Evolutionary conservation across 2,888 invertebrate genomes (phyloP).

Genomic region (Heterodera filipjevi): DNA sequence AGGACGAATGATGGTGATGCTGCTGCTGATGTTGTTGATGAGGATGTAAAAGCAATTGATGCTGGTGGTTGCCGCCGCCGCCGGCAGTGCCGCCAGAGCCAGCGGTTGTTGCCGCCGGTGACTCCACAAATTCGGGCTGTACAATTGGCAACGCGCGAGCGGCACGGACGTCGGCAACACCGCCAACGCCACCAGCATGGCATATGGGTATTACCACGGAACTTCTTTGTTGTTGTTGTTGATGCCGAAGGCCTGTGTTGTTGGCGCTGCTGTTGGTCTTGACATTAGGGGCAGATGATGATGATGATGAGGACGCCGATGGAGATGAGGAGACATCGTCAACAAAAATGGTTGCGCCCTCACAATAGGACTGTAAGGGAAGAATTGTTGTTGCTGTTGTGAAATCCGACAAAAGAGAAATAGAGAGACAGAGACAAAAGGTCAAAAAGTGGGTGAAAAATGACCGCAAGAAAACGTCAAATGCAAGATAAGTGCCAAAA

Average conservation of each 20-base stretch:
- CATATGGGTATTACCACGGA: background rate
- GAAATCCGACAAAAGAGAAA: background rate
- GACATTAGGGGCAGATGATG: too few relatives aligned
- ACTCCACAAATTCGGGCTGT: background rate
- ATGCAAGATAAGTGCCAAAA: too few relatives aligned
- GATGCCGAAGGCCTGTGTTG: too few relatives aligned
- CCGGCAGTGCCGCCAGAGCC: background rate
- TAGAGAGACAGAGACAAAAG: background rate
- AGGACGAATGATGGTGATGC: background rate
- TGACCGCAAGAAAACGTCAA: too few relatives aligned
- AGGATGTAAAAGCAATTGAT: conserved; percentile 2
- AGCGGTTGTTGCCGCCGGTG: too few relatives aligned
- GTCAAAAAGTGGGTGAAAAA: too few relatives aligned
- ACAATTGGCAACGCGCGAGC: background rate
- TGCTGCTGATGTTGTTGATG: background rate
- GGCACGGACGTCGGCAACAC: background rate
- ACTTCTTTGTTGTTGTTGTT: background rate
- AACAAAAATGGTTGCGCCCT: background rate
- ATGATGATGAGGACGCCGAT: background rate
- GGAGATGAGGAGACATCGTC: background rate
- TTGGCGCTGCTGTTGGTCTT: too few relatives aligned
- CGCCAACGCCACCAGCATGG: background rate
- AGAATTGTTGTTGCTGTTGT: background rate
- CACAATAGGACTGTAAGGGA: background rate
- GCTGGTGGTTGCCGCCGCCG: background rate